Conservation (phyloP, 1,140 invertebrate species). For the Drosophila subpulchrella region DNA sequence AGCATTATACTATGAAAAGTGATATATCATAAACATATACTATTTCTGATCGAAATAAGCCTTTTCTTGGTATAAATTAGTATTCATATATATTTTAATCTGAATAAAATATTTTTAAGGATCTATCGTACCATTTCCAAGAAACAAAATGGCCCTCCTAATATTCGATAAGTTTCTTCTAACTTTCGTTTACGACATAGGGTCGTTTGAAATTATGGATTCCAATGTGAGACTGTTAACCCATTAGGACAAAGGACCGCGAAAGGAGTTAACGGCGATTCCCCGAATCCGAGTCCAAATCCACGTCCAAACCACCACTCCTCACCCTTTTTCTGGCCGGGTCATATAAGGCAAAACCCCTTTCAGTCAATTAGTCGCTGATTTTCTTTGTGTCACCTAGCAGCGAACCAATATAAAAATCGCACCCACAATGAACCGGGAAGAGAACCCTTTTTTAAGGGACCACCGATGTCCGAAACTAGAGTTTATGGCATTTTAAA, state of each 20-base stretch:
- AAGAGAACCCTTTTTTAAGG: constrained; percentile 44
- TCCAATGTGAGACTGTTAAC: constrained; percentile 27
- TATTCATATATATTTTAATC: not conserved
- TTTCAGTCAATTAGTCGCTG: constrained; percentile 82
- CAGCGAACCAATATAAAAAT: constrained; percentile 47
- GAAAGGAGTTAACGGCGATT: constrained; percentile 46
- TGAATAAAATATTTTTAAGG: not conserved
- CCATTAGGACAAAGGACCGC: constrained; percentile 41
- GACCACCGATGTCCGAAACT: not conserved
- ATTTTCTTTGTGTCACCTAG: constrained; percentile 65
- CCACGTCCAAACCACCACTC: not conserved
- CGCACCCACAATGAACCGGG: constrained; percentile 45
- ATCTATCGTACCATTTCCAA: not conserved
- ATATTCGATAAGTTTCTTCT: not conserved
- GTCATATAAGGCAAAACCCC: constrained; percentile 52
- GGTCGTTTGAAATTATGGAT: constrained; percentile 1
- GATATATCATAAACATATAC: not conserved
- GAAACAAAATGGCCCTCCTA: constrained; percentile 15
- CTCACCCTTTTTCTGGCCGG: constrained; percentile 12
- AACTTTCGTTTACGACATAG: constrained; percentile 1
- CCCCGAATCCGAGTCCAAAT: constrained; percentile 14
- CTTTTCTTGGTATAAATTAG: too few species aligned
- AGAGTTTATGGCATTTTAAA: constrained; percentile 27
- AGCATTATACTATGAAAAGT: not conserved
- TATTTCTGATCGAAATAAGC: too few species aligned